A percentile compares a stretch with the other conserved stretches of the same genome.
These are phyloP conservation scores for Sternarchorhynchus goeldii DNA, from an alignment of 2,797 vertebrate genomes.

Conservation along the genomic window DNA sequence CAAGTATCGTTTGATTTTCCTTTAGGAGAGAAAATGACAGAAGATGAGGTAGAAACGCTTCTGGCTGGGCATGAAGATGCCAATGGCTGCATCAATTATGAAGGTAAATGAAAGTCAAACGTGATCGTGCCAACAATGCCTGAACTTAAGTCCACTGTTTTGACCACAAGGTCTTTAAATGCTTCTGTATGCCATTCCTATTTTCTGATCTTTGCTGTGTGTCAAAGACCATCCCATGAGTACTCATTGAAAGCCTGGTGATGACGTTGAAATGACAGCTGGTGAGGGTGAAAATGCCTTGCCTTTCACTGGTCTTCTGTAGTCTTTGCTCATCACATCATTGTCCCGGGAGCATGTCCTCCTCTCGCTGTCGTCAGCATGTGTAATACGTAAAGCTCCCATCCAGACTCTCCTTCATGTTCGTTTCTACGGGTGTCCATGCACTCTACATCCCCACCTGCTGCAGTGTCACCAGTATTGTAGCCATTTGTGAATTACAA, in stretches of 20 bases:
- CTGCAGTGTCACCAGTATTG: background rate
- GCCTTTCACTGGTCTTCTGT: constrained; percentile 72
- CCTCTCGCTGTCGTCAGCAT: constrained; percentile 63
- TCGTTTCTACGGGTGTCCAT: constrained; percentile 38
- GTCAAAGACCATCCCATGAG: too few relatives aligned
- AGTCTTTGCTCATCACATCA: constrained; percentile 93
- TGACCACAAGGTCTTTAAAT: background rate
- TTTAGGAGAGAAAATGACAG: constrained; percentile 92
- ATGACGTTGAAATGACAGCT: background rate
- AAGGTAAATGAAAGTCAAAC: constrained; percentile 77
- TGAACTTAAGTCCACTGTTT: background rate
- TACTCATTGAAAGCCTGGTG: too few relatives aligned
- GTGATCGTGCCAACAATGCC: background rate
- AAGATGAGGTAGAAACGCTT: constrained; percentile 92
- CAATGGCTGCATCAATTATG: constrained; percentile 95
- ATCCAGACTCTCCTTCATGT: constrained; percentile 67
- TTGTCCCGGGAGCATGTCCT: constrained; percentile 70
- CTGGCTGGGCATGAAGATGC: constrained; percentile 91
- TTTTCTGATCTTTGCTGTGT: background rate
- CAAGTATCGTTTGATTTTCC: background rate
- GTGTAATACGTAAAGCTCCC: constrained; percentile 69
- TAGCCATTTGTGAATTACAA: background rate
- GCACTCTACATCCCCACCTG: constrained; percentile 18
- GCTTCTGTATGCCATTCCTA: background rate
- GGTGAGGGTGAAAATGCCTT: background rate